Base-by-base conservation (phyloP, 2,113 vertebrate genomes). In the Chaetops frenatus region DNA sequence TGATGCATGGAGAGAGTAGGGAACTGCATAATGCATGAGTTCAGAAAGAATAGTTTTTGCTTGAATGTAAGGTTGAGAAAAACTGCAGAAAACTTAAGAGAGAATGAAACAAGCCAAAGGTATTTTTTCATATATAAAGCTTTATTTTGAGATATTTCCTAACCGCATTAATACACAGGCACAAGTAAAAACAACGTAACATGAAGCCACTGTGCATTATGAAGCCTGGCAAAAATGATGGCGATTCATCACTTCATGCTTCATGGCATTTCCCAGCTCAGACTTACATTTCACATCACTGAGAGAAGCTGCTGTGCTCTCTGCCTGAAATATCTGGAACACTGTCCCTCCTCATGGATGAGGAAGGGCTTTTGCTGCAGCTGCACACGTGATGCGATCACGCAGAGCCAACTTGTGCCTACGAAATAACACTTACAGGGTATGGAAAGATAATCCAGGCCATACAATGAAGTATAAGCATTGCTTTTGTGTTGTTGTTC, bases 11-110 rank as follows among this genome's bases (percentile, higher is more conserved):
- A 76, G 50, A 87, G 65, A 73, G n/a, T 42, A 62, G 58, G 69
- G 23, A 92, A 66, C 38, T 91, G 44, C 60, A 84, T 86, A 91
- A 95, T 92, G 60, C 56, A 81, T 84, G 60, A 89, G 35, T 5
- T 74, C 29, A 92, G 48, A 81, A 92, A 54, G 38, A 84, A 47
- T 40, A 78, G 72, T 45, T 86, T 94, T 89, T 64, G 27, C 60
- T 81, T 70, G 48, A 61, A 35, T 40, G 19, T 77, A 47, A 66
- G 19, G 27, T 20, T 84, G 65, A 82, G 53, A 85, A 89, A 85
- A 71, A 14, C n/a, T 31, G n/a, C 61, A 74, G 15, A 79, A 57
- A 64, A 76, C 74, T 67, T 71, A 33, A 60, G 67, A 69, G 16
- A 79, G 57, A 44, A 10, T 7, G 40, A 91, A 91, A 79, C 15